These are phyloP conservation scores for Ypsolopha sequella DNA, from an alignment of 2,888 invertebrate genomes.

Conservation along the genomic window DNA sequence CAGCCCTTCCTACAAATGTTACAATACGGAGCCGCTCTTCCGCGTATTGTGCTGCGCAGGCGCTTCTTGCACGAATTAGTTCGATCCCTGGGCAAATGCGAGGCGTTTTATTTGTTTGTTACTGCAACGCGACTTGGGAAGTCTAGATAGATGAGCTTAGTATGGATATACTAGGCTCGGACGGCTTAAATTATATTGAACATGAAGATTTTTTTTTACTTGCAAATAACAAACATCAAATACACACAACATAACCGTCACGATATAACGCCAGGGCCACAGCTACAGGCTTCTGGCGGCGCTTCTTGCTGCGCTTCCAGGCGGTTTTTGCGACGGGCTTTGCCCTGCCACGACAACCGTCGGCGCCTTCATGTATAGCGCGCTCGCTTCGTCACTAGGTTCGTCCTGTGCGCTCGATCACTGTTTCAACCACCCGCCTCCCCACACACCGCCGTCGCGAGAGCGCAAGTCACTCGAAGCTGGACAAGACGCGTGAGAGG, in stretches of 20 bases:
- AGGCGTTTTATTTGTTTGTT: constrained; percentile 31
- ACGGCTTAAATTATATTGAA: background rate
- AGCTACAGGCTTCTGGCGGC: too few relatives aligned
- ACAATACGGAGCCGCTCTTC: constrained; percentile 24
- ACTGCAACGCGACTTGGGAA: constrained; percentile 41
- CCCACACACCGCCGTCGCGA: too few relatives aligned
- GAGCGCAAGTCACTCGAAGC: too few relatives aligned
- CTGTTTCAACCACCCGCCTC: too few relatives aligned
- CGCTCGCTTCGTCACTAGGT: too few relatives aligned
- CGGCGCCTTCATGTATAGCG: too few relatives aligned
- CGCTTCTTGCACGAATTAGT: constrained; percentile 46
- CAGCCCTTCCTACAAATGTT: background rate
- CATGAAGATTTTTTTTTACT: background rate
- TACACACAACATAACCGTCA: background rate
- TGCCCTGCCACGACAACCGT: background rate
- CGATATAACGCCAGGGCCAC: background rate
- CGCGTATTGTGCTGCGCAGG: constrained; percentile 47
- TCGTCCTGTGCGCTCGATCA: too few relatives aligned
- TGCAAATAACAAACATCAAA: too few relatives aligned
- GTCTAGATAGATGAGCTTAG: constrained; percentile 17
- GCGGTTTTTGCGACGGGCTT: too few relatives aligned
- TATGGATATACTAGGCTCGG: constrained; percentile 14
- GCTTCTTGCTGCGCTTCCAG: too few relatives aligned
- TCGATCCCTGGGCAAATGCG: background rate
- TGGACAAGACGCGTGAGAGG: too few relatives aligned